Conservation (phyloP, 2,797 vertebrate species). For the Spinus pinus region DNA sequence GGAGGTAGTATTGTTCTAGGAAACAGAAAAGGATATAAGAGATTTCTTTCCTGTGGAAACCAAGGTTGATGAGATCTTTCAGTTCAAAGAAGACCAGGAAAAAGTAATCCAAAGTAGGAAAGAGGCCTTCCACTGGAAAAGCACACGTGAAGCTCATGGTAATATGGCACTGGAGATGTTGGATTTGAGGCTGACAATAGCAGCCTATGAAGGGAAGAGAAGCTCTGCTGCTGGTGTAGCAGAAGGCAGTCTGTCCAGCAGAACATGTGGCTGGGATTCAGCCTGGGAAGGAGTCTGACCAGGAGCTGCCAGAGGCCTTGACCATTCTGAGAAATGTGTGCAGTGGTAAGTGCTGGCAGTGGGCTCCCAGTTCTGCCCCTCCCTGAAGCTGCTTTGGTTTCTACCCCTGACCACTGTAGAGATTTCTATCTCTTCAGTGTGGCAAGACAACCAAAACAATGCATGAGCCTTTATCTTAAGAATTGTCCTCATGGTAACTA, state of each 20-base stretch:
- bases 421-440: too few relatives aligned
- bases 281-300: not conserved
- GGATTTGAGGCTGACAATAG: not conserved
- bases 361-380: not conserved
- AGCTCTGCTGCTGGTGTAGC: not conserved
- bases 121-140: not conserved
- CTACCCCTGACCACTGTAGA: not conserved
- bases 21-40: not conserved
- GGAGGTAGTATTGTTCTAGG: not conserved
- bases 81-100: not conserved
- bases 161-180: not conserved
- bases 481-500: not conserved
- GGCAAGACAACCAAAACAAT: not conserved
- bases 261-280: not conserved
- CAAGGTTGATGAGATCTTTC: not conserved
- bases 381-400: not conserved
- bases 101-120: not conserved
- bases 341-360: not conserved
- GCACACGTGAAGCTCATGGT: not conserved
- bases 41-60: not conserved
- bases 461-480: not conserved
- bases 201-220: not conserved
- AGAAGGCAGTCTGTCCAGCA: not conserved
- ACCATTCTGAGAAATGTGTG: not conserved
- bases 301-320: not conserved